A percentile compares a stretch with the other conserved stretches of the same genome.
Conservation (phyloP, 2,888 invertebrate genomes). For the Heliconius erato region DNA sequence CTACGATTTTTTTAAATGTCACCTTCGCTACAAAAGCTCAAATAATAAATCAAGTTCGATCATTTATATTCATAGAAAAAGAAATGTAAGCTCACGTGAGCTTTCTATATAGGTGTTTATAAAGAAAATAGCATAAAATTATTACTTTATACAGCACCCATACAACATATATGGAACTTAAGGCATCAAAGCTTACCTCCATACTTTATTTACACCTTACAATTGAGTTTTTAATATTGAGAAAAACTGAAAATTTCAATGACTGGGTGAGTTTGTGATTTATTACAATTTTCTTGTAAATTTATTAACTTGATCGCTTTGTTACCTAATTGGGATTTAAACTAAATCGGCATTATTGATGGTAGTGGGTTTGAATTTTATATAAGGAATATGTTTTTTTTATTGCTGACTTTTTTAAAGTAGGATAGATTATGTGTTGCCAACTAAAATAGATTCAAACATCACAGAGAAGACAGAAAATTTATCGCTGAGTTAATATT, state of each 20-base stretch:
- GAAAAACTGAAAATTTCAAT: slow-evolving; percentile 6
- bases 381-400: not conserved
- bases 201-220: slow-evolving; percentile 16
- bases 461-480: too few species aligned
- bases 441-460: too few species aligned
- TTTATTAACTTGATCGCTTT: not conserved
- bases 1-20: not conserved
- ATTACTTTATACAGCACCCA: not conserved
- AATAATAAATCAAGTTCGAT: not conserved
- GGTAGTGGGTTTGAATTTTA: not conserved
- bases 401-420: not conserved
- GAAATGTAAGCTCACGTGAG: slow-evolving; percentile 17
- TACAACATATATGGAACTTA: slow-evolving; percentile 8
- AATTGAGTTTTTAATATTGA: not conserved
- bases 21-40: slow-evolving; percentile 6
- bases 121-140: slow-evolving; percentile 20
- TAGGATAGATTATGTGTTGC: too few species aligned
- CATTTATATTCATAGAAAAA: slow-evolving; percentile 23
- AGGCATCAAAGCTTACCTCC: not conserved
- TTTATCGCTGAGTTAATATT: too few species aligned
- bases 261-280: not conserved
- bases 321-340: not conserved
- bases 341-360: slow-evolving; percentile 5
- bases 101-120: slow-evolving; percentile 25
- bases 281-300: not conserved